These are phyloP conservation scores for Amniataba percoides DNA, from an alignment of 2,797 vertebrate species.

Conservation along the genomic window DNA sequence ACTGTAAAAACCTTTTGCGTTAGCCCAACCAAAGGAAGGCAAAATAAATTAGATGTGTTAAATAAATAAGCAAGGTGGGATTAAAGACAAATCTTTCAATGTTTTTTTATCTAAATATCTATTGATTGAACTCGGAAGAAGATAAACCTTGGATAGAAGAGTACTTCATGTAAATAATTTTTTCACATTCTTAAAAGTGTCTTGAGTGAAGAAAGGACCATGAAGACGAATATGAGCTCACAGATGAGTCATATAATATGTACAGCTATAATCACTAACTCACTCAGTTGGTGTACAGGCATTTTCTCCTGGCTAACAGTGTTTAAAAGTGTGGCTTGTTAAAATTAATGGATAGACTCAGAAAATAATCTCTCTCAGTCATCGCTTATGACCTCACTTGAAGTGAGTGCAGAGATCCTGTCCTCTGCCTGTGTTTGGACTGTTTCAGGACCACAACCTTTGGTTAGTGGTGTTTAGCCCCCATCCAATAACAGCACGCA, in stretches of 20 bases:
- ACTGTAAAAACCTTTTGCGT: rapidly evolving
- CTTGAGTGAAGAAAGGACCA: background rate
- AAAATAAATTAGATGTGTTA: background rate
- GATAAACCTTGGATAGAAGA: constrained; percentile 6
- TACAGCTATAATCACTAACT: background rate
- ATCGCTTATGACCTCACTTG: too few relatives aligned
- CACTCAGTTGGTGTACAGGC: background rate
- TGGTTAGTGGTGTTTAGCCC: too few relatives aligned
- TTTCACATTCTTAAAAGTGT: background rate
- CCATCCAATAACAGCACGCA: too few relatives aligned
- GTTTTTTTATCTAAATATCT: background rate
- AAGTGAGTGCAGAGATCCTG: too few relatives aligned
- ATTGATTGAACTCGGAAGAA: rapidly evolving
- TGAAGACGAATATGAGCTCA: background rate
- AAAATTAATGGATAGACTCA: too few relatives aligned
- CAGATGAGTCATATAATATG: background rate
- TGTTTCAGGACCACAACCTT: too few relatives aligned
- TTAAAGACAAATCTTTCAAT: too few relatives aligned
- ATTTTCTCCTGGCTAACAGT: background rate
- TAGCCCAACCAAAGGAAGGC: background rate
- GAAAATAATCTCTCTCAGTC: too few relatives aligned
- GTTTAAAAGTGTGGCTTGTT: too few relatives aligned
- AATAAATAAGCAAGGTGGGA: background rate
- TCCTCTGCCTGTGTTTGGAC: too few relatives aligned
- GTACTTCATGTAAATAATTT: background rate